These are phyloP conservation scores for Pelobates fuscus DNA, from an alignment of 2,113 vertebrate species.

Conservation along the genomic window DNA sequence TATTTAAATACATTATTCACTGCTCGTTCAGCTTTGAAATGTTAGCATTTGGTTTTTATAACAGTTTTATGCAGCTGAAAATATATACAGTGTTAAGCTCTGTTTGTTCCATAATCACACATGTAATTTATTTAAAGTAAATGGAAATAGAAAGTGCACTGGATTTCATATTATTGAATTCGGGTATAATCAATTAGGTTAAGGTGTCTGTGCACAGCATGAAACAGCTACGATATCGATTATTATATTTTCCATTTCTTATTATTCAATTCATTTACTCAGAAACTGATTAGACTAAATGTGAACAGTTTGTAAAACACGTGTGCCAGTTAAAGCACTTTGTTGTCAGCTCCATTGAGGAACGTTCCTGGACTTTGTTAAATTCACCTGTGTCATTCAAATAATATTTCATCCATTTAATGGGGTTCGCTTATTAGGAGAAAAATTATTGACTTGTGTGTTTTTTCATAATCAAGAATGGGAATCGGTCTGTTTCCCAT, in stretches of 20 bases:
- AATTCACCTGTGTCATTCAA: not conserved
- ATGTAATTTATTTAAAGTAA: not conserved
- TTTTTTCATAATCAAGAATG: no score
- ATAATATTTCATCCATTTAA: not conserved
- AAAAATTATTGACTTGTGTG: not conserved
- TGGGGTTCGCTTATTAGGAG: not conserved
- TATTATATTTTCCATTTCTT: not conserved
- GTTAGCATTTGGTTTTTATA: no score
- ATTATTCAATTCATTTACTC: constrained; percentile 1
- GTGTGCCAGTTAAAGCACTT: not conserved
- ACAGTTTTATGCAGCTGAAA: no score
- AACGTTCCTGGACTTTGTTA: not conserved
- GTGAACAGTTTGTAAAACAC: not conserved
- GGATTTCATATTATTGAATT: not conserved
- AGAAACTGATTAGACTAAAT: constrained; percentile 4
- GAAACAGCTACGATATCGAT: constrained; percentile 3
- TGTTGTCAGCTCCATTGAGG: not conserved
- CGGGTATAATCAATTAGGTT: not conserved
- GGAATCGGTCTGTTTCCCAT: no score
- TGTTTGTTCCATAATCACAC: not conserved
- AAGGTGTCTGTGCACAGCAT: constrained; percentile 1
- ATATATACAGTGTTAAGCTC: no score
- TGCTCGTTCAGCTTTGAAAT: no score
- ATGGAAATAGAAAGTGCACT: not conserved
- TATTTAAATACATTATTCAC: no score